phyloP scores from a whole-genome alignment of 2,888 invertebrate species.

The Euphydryas editha region DNA sequence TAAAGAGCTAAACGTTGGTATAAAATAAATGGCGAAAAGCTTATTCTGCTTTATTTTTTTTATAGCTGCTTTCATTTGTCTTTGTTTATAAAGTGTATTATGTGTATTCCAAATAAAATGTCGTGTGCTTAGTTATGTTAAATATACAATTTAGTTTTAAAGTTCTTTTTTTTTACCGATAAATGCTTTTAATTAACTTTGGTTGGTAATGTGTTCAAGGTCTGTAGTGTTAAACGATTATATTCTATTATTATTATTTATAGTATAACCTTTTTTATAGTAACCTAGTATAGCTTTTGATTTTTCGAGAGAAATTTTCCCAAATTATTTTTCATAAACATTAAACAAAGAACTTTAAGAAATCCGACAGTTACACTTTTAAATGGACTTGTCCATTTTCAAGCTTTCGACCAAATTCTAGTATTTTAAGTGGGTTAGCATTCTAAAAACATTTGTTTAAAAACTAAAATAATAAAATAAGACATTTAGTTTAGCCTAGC shows the following conservation, averaged over 20 bases:
- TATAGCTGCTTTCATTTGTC: neutral
- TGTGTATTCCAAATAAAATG: neutral
- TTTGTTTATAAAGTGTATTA: neutral
- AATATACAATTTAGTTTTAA: too few relatives aligned
- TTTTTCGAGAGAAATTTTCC: conserved; percentile 13
- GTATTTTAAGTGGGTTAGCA: conserved; percentile 46
- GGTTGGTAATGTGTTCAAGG: too few relatives aligned
- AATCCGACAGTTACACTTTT: conserved; percentile 56
- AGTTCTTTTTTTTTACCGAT: too few relatives aligned
- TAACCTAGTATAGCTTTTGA: too few relatives aligned
- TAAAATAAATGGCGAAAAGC: neutral
- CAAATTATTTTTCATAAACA: conserved; percentile 27
- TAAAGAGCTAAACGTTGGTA: neutral
- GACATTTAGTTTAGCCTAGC: neutral
- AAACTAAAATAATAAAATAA: neutral
- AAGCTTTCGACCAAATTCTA: conserved; percentile 47
- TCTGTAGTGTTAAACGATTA: too few relatives aligned
- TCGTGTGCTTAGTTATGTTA: too few relatives aligned
- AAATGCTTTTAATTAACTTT: too few relatives aligned
- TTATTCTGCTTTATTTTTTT: neutral
- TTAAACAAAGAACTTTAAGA: conserved; percentile 37
- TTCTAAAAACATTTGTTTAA: conserved; percentile 36
- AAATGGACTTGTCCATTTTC: conserved; percentile 62
- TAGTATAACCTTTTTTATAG: too few relatives aligned
- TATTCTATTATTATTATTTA: too few relatives aligned